Evolutionary conservation across 2,113 vertebrate species (phyloP).

Genomic region (Bujurquina vittata): DNA sequence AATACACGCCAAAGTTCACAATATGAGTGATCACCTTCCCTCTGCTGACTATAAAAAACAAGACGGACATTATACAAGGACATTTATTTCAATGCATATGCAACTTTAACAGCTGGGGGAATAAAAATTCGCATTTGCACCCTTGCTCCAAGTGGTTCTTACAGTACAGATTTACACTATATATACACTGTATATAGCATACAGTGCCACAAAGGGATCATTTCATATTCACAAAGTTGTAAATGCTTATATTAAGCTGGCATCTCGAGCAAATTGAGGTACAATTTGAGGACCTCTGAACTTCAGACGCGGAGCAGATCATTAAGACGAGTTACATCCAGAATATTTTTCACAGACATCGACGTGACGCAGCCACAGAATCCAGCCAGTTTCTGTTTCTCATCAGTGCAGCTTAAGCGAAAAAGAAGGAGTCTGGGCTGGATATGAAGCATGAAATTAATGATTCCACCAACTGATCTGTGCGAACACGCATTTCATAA

Average conservation of each 20-base stretch:
- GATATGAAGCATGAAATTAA: slow-evolving; percentile 65
- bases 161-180: neutral
- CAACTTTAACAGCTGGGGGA: neutral
- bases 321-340: slow-evolving; percentile 16
- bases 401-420: slow-evolving; percentile 44
- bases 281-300: slow-evolving; percentile 3
- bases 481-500: slow-evolving; percentile 60
- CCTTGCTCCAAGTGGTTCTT: neutral
- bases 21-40: slow-evolving; percentile 34
- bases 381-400: slow-evolving; percentile 54
- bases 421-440: slow-evolving; percentile 21
- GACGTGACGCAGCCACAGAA: slow-evolving; percentile 22
- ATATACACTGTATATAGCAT: slow-evolving; percentile 1
- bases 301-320: neutral
- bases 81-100: slow-evolving; percentile 15
- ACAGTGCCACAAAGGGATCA: neutral
- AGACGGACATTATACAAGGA: slow-evolving; percentile 14
- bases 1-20: slow-evolving; percentile 55
- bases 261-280: neutral
- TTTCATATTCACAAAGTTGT: slow-evolving; percentile 1
- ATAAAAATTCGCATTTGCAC: neutral
- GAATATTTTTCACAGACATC: slow-evolving; percentile 25
- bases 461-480: slow-evolving; percentile 45
- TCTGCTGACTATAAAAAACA: slow-evolving; percentile 28
- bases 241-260: slow-evolving; percentile 52